Evolutionary conservation across 2,888 invertebrate genomes (phyloP).

Genomic region (Aphodius sticticus): DNA sequence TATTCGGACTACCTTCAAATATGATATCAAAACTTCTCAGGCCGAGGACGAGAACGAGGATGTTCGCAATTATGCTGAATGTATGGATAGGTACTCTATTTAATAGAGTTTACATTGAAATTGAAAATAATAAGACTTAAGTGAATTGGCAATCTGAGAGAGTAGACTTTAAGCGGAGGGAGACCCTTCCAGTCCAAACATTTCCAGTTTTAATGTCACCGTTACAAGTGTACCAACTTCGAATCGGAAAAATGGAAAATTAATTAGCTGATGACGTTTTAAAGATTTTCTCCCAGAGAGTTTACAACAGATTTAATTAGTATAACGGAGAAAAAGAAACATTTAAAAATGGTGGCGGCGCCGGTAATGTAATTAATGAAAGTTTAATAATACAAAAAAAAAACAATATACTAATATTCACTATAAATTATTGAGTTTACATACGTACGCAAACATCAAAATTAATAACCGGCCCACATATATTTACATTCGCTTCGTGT

Average conservation of each 20-base stretch:
- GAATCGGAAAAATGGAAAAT: neutral
- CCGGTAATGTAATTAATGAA: neutral
- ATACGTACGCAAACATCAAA: neutral
- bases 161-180: neutral
- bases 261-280: too few relatives aligned
- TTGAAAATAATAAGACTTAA: conserved; percentile 4
- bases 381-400: neutral
- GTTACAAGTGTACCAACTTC: too few relatives aligned
- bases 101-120: neutral
- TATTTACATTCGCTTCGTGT: neutral
- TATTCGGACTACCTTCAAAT: neutral
- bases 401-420: neutral
- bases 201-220: neutral
- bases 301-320: too few relatives aligned
- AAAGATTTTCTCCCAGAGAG: too few relatives aligned
- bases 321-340: too few relatives aligned
- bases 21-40: neutral
- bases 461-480: neutral
- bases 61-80: neutral
- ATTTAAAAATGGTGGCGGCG: neutral
- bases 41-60: neutral
- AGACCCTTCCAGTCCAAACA: neutral
- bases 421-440: neutral
- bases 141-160: neutral
- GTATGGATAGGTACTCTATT: neutral